Conservation (phyloP, 2,888 invertebrate species). For the Euphydryas editha region DNA sequence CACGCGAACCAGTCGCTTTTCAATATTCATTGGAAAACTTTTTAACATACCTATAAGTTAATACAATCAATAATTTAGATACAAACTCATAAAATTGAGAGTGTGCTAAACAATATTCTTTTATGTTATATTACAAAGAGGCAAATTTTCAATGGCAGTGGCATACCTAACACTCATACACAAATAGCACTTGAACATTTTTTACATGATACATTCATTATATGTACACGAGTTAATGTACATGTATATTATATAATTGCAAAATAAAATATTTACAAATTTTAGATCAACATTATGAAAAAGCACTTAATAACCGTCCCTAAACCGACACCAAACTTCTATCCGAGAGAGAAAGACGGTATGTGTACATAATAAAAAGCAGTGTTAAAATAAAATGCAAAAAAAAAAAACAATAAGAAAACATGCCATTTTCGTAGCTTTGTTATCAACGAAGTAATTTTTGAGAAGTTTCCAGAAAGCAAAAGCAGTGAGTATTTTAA, state of each 20-base stretch:
- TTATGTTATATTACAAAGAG: constrained; percentile 49
- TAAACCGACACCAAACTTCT: constrained; percentile 55
- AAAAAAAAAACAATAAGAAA: constrained; percentile 31
- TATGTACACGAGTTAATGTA: constrained; percentile 66
- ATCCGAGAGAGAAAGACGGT: constrained; percentile 49
- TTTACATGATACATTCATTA: constrained; percentile 66
- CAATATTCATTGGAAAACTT: constrained; percentile 12
- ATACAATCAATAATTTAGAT: constrained; percentile 42
- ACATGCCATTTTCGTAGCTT: background rate
- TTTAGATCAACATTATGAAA: constrained; percentile 67
- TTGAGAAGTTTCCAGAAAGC: constrained; percentile 8
- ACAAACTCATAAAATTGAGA: constrained; percentile 43
- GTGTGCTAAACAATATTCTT: constrained; percentile 46
- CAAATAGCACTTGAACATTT: constrained; percentile 72
- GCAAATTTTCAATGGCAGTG: constrained; percentile 70
- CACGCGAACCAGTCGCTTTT: constrained; percentile 65
- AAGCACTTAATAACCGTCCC: constrained; percentile 73
- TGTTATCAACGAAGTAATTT: background rate
- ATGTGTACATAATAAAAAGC: constrained; percentile 31
- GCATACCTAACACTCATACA: constrained; percentile 76
- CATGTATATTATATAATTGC: constrained; percentile 72
- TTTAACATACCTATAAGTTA: constrained; percentile 55
- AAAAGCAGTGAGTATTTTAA: constrained; percentile 23
- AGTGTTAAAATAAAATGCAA: constrained; percentile 35
- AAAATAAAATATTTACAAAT: constrained; percentile 81